A percentile compares a stretch with the other conserved stretches of the same genome.
Evolutionary conservation across 2,797 vertebrate species (phyloP).

Genomic region (Gambelia wislizenii): DNA sequence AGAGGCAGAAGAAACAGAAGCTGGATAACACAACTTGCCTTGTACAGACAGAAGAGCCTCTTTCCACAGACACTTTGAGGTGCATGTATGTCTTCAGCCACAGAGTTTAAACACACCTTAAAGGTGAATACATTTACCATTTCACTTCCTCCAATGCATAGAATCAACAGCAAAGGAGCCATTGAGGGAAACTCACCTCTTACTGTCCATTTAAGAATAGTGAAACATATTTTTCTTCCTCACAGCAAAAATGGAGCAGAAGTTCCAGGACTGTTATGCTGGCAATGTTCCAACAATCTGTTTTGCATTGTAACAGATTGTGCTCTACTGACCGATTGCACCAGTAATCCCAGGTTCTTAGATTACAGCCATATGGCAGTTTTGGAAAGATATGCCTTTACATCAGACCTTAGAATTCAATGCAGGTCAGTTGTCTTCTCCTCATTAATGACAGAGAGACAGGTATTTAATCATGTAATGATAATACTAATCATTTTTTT

Average conservation of each 20-base stretch:
- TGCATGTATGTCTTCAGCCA: neutral
- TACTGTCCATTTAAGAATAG: neutral
- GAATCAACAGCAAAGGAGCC: neutral
- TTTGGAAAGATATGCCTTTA: neutral
- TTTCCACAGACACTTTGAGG: neutral
- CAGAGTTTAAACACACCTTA: neutral
- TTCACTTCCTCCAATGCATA: no score
- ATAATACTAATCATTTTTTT: neutral
- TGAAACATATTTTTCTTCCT: neutral
- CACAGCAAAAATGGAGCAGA: neutral
- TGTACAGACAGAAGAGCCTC: no score
- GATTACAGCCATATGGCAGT: neutral
- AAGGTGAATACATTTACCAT: neutral
- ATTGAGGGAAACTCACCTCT: neutral
- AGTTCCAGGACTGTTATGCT: neutral
- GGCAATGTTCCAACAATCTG: rapidly evolving
- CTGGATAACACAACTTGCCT: no score
- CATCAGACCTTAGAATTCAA: slow-evolving; percentile 12
- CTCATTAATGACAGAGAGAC: neutral
- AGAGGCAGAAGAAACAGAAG: no score
- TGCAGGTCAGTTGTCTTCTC: neutral
- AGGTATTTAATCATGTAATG: neutral
- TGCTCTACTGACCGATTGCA: neutral
- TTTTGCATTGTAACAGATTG: neutral
- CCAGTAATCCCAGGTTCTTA: neutral